Evolutionary conservation across 1,140 invertebrate species (phyloP).

Genomic region (Phthorimaea operculella): DNA sequence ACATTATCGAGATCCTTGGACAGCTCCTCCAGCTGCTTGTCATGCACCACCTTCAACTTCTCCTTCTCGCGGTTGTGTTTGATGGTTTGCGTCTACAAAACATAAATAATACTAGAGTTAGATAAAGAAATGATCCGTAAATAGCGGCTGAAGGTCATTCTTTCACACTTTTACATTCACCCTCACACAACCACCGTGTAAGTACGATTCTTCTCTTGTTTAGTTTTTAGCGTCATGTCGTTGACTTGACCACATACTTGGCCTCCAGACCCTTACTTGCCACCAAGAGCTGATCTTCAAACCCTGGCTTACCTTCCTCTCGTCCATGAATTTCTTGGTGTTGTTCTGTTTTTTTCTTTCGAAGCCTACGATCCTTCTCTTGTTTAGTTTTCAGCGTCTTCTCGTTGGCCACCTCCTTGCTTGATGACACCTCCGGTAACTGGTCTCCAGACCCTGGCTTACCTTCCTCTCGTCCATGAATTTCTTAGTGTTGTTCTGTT

Average conservation of each 20-base stretch:
- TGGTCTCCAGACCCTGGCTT: slow-evolving; percentile 6
- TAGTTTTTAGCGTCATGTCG: slow-evolving; percentile 95
- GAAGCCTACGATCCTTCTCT: slow-evolving; percentile 91
- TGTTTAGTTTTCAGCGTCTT: slow-evolving; percentile 97
- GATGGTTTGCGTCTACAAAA: slow-evolving; percentile 77
- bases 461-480: slow-evolving; percentile 97
- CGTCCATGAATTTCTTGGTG: slow-evolving; percentile 98
- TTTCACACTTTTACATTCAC: too few species aligned
- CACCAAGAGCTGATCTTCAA: neutral
- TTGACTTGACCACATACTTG: slow-evolving; percentile 92
- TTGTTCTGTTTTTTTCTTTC: slow-evolving; percentile 99
- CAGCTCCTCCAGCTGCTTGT: slow-evolving; percentile 92
- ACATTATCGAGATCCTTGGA: slow-evolving; percentile 92
- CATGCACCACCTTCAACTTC: slow-evolving; percentile 90
- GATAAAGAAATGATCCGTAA: too few species aligned
- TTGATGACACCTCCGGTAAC: slow-evolving; percentile 92
- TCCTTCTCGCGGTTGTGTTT: slow-evolving; percentile 95
- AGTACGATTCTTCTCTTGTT: slow-evolving; percentile 96
- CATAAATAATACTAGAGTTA: too few species aligned
- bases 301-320: slow-evolving; percentile 78
- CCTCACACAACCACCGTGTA: too few species aligned
- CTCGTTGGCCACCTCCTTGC: slow-evolving; percentile 94
- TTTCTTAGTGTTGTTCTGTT: slow-evolving; percentile 99
- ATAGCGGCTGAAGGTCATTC: too few species aligned
- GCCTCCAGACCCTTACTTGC: slow-evolving; percentile 91